These are phyloP conservation scores for Eurystomus glaucurus DNA, from an alignment of 2,797 vertebrate species.

Conservation along the genomic window DNA sequence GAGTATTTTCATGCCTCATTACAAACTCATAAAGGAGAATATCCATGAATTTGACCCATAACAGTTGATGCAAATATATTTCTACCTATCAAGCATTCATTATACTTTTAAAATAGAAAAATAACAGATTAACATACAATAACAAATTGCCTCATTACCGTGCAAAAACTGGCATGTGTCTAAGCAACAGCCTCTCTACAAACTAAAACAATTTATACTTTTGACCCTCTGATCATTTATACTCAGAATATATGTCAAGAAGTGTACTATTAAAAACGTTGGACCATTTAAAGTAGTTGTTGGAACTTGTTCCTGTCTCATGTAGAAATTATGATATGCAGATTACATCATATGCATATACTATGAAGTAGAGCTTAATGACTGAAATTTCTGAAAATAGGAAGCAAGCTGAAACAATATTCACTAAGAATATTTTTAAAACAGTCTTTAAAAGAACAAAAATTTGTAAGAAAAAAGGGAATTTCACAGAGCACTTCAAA, in stretches of 20 bases:
- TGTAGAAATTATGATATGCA: background rate
- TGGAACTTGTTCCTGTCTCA: background rate
- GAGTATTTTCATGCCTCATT: conserved; percentile 28
- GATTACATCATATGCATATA: background rate
- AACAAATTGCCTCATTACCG: conserved; percentile 15
- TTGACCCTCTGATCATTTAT: background rate
- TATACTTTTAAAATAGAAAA: conserved; percentile 46
- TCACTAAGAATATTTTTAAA: background rate
- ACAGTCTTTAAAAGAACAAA: background rate
- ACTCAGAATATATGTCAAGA: background rate
- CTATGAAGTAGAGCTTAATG: background rate
- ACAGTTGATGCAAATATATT: conserved; percentile 35
- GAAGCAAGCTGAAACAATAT: background rate
- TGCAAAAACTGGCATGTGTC: background rate
- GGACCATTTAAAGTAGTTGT: background rate
- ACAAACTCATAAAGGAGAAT: conserved; percentile 14
- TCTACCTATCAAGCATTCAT: background rate
- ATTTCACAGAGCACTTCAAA: background rate
- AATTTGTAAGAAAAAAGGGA: background rate
- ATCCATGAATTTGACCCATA: conserved; percentile 6
- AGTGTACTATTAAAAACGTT: background rate
- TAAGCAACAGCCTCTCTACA: background rate
- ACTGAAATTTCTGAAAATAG: background rate
- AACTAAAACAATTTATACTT: background rate
- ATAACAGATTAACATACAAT: conserved; percentile 2